Base-by-base conservation (phyloP, 2,888 invertebrate species). In the Parnassius mnemosyne region DNA sequence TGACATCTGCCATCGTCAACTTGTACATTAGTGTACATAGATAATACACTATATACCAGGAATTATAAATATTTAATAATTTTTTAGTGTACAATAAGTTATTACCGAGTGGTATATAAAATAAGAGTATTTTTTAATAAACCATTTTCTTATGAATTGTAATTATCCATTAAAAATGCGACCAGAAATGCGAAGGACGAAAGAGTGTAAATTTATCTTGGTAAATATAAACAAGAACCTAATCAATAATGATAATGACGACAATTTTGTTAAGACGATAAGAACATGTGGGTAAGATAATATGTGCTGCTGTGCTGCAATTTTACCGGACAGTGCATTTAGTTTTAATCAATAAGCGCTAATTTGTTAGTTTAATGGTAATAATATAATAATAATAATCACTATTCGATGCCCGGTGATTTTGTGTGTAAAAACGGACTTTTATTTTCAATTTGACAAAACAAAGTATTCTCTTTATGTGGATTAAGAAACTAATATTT, bases 201-300 rank as follows among this genome's bases (percentile, higher is more conserved):
- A 81, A 67, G 84, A 87, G 69, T 89, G 87, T 68, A 79, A 82
- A 67, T 87, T 89, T 73, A 78, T 84, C 67, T 81, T 88, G 87
- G 89, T 89, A 81, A 69, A 64, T 67, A 74, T 63, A 66, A 69
- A 69, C 65, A 68, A 5, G 66, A 1, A 16, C 16, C 16, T 68
- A 68, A 73, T 69, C 72, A 68, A 72, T 71, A 69, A 65, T 66
- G 75, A 75, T 74, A 75, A 68, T 68, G 67, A 65, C 65, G 59
- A 60, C 59, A 50, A 62, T 65, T 67, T 66, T n/a, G 52, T 52
- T 65, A 62, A 66, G 61, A 57, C 46, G 81, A 81, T 80, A 81
- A 79, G 65, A 67, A 63, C 65, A 53, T 62, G 68, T 65, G 67
- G 59, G 60, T 49, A 68, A 65, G 62, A 66, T 72, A 68, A 43